phyloP scores from a whole-genome alignment of 1,140 invertebrate species.

The Leptopilina boulardi region DNA sequence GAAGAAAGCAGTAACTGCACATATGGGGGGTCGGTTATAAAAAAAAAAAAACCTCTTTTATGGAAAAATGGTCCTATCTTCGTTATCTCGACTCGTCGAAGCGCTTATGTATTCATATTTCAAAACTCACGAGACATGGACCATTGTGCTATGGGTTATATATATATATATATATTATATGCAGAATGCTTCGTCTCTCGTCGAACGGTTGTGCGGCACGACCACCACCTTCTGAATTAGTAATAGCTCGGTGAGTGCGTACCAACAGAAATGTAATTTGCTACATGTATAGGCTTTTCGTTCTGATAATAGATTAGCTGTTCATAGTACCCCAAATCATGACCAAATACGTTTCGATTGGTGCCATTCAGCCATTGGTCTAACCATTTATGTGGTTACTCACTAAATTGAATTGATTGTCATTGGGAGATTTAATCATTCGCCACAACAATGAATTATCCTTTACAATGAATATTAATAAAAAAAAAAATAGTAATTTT shows the following conservation, averaged over 20 bases:
- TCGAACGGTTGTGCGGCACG: constrained; percentile 63
- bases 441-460: too few species aligned
- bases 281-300: constrained; percentile 60
- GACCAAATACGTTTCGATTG: constrained; percentile 24
- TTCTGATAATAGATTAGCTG: constrained; percentile 64
- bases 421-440: constrained; percentile 12
- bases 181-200: constrained; percentile 64
- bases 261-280: constrained; percentile 63
- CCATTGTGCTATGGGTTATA: constrained; percentile 65
- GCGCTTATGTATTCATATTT: constrained; percentile 64
- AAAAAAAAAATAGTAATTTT: not conserved
- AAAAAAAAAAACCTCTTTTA: constrained; percentile 12
- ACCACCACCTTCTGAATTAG: constrained; percentile 68
- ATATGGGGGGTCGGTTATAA: not conserved
- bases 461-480: not conserved
- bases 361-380: not conserved
- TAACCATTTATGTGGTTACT: constrained; percentile 20
- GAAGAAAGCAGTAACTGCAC: constrained; percentile 23
- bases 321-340: constrained; percentile 43
- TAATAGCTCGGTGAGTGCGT: constrained; percentile 62
- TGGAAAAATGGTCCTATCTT: constrained; percentile 48
- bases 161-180: too few species aligned
- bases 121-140: constrained; percentile 65
- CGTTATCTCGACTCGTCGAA: constrained; percentile 58
- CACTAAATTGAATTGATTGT: constrained; percentile 7